Base-by-base conservation (phyloP, 2,113 vertebrate genomes). In the Pterocles gutturalis region DNA sequence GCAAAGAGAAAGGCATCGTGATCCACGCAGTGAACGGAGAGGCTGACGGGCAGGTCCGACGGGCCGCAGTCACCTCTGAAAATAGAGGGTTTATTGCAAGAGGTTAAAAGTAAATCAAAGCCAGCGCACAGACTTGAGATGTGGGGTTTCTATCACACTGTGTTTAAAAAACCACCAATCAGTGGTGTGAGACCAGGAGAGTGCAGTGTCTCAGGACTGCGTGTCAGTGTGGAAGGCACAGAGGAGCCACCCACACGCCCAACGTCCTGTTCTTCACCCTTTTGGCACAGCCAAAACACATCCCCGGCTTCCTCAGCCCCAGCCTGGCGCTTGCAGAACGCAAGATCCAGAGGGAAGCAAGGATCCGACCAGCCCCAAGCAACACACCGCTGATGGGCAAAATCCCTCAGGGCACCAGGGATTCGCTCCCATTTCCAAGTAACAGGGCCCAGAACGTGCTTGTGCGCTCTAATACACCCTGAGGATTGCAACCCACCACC, bases 1-100 rank as follows among this genome's bases (percentile, higher is more conserved):
- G 99, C 99, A 1, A 99, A 99, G 95, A 99, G 97, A 92, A 99
- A 99, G 51, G 98, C 98, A 55, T 99, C 99, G 0, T 99, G 98
- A 66, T 99, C 99, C 5, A 99, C 97, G 89, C 99, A 99, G 41
- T 99, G 98, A 34, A 99, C 99, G 0, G 98, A 99, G 69, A 99
- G 98, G 83, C 99, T 99, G 54, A 99, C 72, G 1, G 98, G 99
- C 51, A 99, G 97, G 54, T 99, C 99, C 0, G 98, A 98, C 0
- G 98, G 97, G 77, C 98, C 97, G 5, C 99, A 98, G 4, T 99
- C 99, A 0, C 99, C 99, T 38, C 99, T 99, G 80, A 25, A 95
- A 86, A 85, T 8, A 83, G 12, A 94, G 65, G 18, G 10, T 2
- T 51, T 29, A 17, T 34, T 53, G 65, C 46, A 91, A 31, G 11